Percentiles rank a stretch among this genome's conserved stretches.
Conservation (phyloP, 2,113 vertebrate genomes). For the Etheostoma cragini region DNA sequence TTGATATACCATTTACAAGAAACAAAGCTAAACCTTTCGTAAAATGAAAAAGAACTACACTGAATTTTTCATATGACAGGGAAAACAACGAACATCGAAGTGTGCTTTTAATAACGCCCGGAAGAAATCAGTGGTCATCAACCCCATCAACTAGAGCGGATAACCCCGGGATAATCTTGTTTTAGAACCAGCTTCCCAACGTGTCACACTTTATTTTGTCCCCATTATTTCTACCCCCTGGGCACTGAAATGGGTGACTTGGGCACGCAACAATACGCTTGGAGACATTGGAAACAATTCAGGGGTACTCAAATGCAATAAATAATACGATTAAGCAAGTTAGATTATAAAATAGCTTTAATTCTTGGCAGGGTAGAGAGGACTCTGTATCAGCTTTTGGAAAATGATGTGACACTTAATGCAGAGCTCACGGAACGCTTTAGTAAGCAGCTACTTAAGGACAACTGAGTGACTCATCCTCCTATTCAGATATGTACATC, state of each 20-base stretch:
- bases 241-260: neutral
- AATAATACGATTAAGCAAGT: neutral
- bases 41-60: constrained; percentile 9
- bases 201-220: neutral
- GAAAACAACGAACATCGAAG: neutral
- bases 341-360: neutral
- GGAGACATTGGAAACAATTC: neutral
- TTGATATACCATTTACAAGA: neutral
- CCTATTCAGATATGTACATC: neutral
- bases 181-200: neutral
- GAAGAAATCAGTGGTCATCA: neutral
- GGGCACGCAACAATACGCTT: neutral
- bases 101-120: constrained; percentile 8
- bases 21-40: neutral
- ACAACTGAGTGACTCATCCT: constrained; percentile 20
- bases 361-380: neutral
- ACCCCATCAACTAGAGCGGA: neutral
- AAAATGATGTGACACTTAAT: neutral
- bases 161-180: neutral
- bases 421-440: neutral
- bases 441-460: neutral
- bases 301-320: neutral
- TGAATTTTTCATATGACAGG: constrained; percentile 12
- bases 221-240: neutral
- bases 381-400: neutral